Evolutionary conservation across 2,797 vertebrate species (phyloP), one percentile per base, ranked within the genome.

Genomic region (Rousettus madagascariensis): DNA sequence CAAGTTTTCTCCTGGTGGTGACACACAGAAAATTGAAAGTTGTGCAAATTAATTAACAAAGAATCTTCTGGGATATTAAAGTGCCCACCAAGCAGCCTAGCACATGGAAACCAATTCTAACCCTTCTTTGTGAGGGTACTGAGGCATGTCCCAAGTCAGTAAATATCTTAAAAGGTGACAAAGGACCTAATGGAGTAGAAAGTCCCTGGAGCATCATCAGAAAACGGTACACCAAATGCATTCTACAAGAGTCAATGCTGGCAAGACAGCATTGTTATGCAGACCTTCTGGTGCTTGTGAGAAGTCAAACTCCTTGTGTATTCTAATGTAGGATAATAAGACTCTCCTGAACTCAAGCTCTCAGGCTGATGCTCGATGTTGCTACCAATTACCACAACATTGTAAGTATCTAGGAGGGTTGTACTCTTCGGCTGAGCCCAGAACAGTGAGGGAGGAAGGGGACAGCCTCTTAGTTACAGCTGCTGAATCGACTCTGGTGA

Each of bases 151-250:
- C 7, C 43, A 63, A 87, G 24, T 77, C 65, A 90, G 61, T 85
- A 84, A 86, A 86, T 66, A 87, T 86, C 93, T 69, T 89, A 89
- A 82, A 96, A 94, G 66, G 59, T 91, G 57, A 41, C 59, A 77
- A 87, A 93, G 71, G 22, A 87, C 16, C 16, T 36, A 82, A 94
- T 68, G 63, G 51, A 85, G 38, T 65, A 38, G 11, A 87, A 85
- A 93, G 57, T 65, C 17, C 53, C 55, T 53, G 30, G 49, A 90
- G 71, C 11, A 87, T 80, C 68, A 72, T 78, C 72, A 92, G 80
- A 88, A 95, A 80, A 92, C 38, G 75, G 20, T 30, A 55, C 24
- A 68, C 53, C 72, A 59, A 78, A 90, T 90, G 16, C 30, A 90
- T 95, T 86, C 69, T 84, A 89, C 15, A 72, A 80, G 68, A 89